Conservation (phyloP, 2,113 vertebrate species). For the Percopsis transmontana region DNA sequence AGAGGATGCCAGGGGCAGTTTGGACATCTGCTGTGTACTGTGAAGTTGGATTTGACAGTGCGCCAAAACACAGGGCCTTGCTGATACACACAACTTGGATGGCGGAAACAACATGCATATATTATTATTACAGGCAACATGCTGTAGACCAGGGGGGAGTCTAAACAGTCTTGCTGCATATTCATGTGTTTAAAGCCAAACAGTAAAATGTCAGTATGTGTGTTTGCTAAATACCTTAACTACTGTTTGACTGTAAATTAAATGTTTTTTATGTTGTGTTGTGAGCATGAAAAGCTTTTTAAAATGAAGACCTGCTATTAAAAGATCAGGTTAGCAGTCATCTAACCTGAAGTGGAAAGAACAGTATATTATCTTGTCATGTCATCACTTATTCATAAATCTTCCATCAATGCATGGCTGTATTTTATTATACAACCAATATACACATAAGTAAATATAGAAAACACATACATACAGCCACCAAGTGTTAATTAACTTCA, state of each 20-base stretch:
- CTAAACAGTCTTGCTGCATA: background rate
- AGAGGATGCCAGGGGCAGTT: constrained; percentile 65
- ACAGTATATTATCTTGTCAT: no score
- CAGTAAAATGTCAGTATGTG: background rate
- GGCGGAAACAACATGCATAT: constrained; percentile 57
- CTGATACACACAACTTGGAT: constrained; percentile 23
- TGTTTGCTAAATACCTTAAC: background rate
- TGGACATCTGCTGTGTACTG: constrained; percentile 60
- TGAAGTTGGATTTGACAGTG: constrained; percentile 23
- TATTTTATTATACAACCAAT: no score
- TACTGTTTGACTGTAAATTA: no score
- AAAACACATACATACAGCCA: no score
- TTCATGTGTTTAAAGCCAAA: background rate
- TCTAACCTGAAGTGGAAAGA: no score
- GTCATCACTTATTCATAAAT: no score
- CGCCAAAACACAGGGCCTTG: constrained; percentile 16
- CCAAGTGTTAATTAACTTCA: no score
- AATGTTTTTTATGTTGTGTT: background rate
- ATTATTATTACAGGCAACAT: constrained; percentile 37
- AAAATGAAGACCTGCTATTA: no score
- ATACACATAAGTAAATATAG: no score
- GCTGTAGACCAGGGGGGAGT: background rate
- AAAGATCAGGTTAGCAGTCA: no score
- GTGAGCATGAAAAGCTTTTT: background rate
- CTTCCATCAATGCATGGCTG: no score